phyloP scores from a whole-genome alignment of 2,797 vertebrate genomes.

The Coregonus sp. region DNA sequence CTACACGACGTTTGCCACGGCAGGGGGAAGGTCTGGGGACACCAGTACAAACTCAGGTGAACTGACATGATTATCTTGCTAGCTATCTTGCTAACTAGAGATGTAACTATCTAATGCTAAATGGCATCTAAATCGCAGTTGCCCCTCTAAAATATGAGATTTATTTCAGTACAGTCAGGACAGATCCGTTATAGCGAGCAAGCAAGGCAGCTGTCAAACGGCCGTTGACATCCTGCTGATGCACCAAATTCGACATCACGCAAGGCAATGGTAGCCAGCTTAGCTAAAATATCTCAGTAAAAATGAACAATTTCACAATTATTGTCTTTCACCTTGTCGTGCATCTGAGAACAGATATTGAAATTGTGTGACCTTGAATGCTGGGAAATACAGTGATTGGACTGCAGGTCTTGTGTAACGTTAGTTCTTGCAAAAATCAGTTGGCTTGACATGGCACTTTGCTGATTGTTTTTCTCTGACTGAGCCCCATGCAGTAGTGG shows the following conservation, averaged over 20 bases:
- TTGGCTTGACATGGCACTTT: neutral
- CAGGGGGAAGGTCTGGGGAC: constrained; percentile 92
- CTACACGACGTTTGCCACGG: constrained; percentile 90
- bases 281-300: neutral
- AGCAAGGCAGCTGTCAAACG: constrained; percentile 44
- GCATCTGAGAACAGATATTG: neutral
- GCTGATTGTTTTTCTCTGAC: constrained; percentile 1
- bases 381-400: neutral
- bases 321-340: neutral
- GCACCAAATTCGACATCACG: constrained; percentile 56
- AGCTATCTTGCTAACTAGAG: neutral
- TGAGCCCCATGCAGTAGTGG: neutral
- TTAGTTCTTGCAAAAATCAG: constrained; percentile 19
- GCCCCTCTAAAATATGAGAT: neutral
- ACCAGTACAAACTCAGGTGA: constrained; percentile 94
- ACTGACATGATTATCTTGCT: constrained; percentile 22
- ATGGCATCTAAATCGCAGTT: neutral
- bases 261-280: neutral
- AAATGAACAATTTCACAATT: neutral
- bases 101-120: neutral
- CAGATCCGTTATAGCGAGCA: constrained; percentile 11
- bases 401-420: neutral
- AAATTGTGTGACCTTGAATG: constrained; percentile 56
- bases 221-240: constrained; percentile 63
- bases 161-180: neutral